A percentile compares a stretch with the other conserved stretches of the same genome.
These are phyloP conservation scores for Plagodis dolabraria DNA, from an alignment of 2,888 invertebrate species.

Conservation along the genomic window DNA sequence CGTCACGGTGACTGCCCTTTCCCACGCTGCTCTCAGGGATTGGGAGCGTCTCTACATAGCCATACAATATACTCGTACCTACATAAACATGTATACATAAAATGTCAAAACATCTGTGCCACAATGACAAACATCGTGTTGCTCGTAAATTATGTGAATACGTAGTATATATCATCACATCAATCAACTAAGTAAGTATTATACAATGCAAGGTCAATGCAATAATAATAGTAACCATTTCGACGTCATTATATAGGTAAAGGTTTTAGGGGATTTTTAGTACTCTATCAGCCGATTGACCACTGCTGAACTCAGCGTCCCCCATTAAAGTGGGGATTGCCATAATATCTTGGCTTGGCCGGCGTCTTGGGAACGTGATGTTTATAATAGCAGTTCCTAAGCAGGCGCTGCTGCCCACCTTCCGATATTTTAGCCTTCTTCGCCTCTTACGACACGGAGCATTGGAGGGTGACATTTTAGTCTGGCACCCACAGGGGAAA, in stretches of 20 bases:
- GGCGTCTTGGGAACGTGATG: too few species aligned
- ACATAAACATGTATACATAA: neutral
- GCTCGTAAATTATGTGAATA: constrained; percentile 11
- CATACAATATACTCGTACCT: too few species aligned
- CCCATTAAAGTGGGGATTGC: too few species aligned
- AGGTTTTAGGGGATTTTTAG: neutral
- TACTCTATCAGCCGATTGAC: neutral
- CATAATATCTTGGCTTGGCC: too few species aligned
- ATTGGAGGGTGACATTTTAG: too few species aligned
- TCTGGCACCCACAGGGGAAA: too few species aligned
- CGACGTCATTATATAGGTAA: neutral
- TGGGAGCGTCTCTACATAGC: constrained; percentile 22
- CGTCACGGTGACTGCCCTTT: constrained; percentile 30
- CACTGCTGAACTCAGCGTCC: too few species aligned
- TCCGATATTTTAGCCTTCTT: too few species aligned
- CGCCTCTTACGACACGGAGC: too few species aligned
- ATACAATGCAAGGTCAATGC: constrained; percentile 18
- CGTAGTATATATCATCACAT: constrained; percentile 5
- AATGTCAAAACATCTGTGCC: constrained; percentile 20
- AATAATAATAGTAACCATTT: neutral
- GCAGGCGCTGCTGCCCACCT: too few species aligned
- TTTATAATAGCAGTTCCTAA: too few species aligned
- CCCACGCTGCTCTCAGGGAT: constrained; percentile 27
- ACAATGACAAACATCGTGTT: constrained; percentile 16
- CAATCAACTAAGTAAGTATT: neutral